Evolutionary conservation across 2,888 invertebrate species (phyloP), one percentile per base, ranked within the genome.

Genomic region (Plemyria rubiginata): DNA sequence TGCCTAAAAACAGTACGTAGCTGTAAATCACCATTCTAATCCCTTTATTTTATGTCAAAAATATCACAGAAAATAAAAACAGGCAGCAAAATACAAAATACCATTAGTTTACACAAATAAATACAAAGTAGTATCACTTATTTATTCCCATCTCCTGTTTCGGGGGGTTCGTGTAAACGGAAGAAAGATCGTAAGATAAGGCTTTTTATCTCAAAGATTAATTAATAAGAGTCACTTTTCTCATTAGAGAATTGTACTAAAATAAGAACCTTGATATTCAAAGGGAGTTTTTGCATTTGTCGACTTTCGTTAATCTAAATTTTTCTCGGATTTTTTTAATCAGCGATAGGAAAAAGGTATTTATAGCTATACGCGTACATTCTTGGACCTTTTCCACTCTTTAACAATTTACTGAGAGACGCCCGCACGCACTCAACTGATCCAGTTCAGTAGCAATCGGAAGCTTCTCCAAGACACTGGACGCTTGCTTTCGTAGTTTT

Each of bases 201-300:
- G 58, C 58, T 63, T 71, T 65, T 66, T 65, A 61, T 65, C 61
- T 52, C n/a, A 62, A 62, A 67, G 59, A 69, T 71, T 71, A 69
- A 69, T 71, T 67, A 68, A 57, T 51, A 49, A 32, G 38, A 60
- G 57, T 60, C 60, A 40, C 48, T 62, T 65, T 58, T 61, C 61
- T 59, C 61, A 56, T 65, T 55, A 59, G 46, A 55, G 41, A 62
- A 50, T 45, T 13, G 43, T 50, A 57, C 40, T 56, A 22, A 56
- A 56, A 56, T 32, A 41, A 11, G 49, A 54, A 55, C 56, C 51
- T 63, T 54, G 45, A 46, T 15, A 49, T 49, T 56, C 48, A 57
- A 58, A 58, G 46, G 13, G n/a, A 41, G 29, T 61, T 53, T 54
- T 50, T 45, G 16, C 49, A 49, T 59, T 59, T n/a, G 46, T 41